These are phyloP conservation scores for Aptenodytes patagonicus DNA, from an alignment of 2,113 vertebrate species.

Conservation along the genomic window DNA sequence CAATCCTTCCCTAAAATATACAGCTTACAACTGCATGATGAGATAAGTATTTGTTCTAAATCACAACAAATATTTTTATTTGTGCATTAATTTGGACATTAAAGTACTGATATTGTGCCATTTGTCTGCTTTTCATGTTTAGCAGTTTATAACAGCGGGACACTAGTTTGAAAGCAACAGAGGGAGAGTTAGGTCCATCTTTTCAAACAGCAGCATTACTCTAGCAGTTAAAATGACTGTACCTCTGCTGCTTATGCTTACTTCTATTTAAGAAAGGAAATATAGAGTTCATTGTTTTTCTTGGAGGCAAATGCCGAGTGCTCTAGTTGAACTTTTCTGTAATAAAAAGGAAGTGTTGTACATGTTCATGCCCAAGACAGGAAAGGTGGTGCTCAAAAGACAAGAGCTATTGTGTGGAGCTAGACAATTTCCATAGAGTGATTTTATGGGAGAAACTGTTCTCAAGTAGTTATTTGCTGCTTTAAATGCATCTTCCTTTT, in stretches of 20 bases:
- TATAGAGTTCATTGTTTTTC: slow-evolving; percentile 11
- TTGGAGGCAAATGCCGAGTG: background rate
- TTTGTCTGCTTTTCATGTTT: background rate
- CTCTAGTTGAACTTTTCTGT: background rate
- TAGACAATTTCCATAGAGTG: slow-evolving; percentile 56
- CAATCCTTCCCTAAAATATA: background rate
- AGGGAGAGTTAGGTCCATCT: background rate
- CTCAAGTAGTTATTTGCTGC: slow-evolving; percentile 40
- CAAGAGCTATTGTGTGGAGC: slow-evolving; percentile 65
- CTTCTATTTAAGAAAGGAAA: background rate
- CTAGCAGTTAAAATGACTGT: background rate
- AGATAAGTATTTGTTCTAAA: background rate
- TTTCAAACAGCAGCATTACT: background rate
- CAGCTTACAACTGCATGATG: background rate
- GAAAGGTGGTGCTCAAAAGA: slow-evolving; percentile 74
- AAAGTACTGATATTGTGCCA: background rate
- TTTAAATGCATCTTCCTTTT: background rate
- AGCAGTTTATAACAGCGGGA: background rate
- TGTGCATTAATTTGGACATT: background rate
- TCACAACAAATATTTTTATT: background rate
- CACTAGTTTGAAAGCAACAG: background rate
- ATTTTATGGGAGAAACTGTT: slow-evolving; percentile 60
- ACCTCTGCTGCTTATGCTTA: background rate
- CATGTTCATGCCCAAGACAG: slow-evolving; percentile 54
- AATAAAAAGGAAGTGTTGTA: slow-evolving; percentile 59